Evolutionary conservation across 2,113 vertebrate genomes (phyloP), one percentile per base, ranked within the genome.

Genomic region (Illadopsis cleaveri): DNA sequence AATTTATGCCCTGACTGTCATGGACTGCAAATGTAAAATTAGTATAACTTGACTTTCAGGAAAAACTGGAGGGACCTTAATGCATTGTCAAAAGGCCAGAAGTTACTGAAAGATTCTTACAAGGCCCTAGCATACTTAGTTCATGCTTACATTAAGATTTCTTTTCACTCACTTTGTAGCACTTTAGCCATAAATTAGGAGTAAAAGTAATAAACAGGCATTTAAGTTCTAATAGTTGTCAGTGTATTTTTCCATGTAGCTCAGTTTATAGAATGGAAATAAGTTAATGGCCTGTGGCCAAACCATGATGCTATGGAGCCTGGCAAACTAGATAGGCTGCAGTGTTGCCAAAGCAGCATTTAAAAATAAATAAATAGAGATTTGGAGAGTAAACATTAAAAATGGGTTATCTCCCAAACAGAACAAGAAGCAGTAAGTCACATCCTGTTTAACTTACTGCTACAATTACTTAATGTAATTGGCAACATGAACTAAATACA

Each of bases 271-370:
- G 62, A 87, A 70, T 23, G 30, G 70, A 78, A 94, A 64, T 57
- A 85, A 70, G 71, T 68, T 33, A 88, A 79, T 78, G 83, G 85
- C 69, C 66, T 47, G 9, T 27, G 65, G 78, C 89, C 79, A 92
- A 57, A 15, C 15, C 47, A 70, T 96, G 94, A 97, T 82, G 72
- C 57, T 93, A 96, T 92, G 68, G 86, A 91, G 76, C 64, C 79
- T 94, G 90, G 91, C 75, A 95, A 96, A 84, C 23, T 51, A 51
- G 16, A 56, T 3, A 11, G 68, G 28, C 33, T 56, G 44, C 50
- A 90, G 19, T 47, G 65, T 47, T 96, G 86, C 92, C 94, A 97
- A 91, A 93, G 89, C 50, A 93, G 45, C 72, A 94, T 90, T 47
- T 75, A 68, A 72, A 15, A 84, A 84, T 88, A 92, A 86, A 96